Base-by-base conservation (phyloP, 1,140 invertebrate genomes). In the Cardiocondyla obscurior region DNA sequence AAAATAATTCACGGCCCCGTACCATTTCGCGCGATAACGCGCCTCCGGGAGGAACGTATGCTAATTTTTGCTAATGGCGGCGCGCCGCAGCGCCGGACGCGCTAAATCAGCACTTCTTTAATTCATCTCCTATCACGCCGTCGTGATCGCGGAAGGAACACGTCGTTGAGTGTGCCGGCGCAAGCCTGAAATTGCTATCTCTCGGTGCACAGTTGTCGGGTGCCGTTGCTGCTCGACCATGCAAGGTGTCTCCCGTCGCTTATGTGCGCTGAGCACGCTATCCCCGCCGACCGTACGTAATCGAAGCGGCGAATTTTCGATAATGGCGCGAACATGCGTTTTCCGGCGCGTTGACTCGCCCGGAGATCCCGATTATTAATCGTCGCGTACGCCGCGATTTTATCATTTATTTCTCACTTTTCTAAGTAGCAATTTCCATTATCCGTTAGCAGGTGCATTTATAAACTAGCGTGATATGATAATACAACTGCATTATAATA, bases 1-100 rank as follows among this genome's bases (percentile, higher is more conserved):
- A 88, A 88, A 88, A 88, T 88, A 88, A 88, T 88, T 88, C 86
- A 62, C 39, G 74, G 74, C 76, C 84, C 77, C 84, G 83, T 85
- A 30, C 30, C 85, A 83, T 87, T 87, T 62, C 69, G 36, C 83
- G 74, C 49, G 87, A 88, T 88, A 81, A 85, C 86, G 81, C 62
- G 72, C 49, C 53, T 79, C 77, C n/a, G 53, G 46, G 6, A 10
- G 19, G 30, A 83, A 64, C 74, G 64, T 87, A 88, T 88, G 84
- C 81, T 88, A 88, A 88, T 88, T 88, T 84, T 77, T 83, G 69
- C 69, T 88, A 88, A 88, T 88, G 79, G 83, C 83, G 44, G 22
- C 14, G 42, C 44, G 58, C 30, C 39, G 25, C 55, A 22, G 25
- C 49, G 12, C 70, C 57, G 55, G 12, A 62, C 72, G 72, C 46